Conservation (phyloP, 2,888 invertebrate genomes). For the Rotaria macrura region DNA sequence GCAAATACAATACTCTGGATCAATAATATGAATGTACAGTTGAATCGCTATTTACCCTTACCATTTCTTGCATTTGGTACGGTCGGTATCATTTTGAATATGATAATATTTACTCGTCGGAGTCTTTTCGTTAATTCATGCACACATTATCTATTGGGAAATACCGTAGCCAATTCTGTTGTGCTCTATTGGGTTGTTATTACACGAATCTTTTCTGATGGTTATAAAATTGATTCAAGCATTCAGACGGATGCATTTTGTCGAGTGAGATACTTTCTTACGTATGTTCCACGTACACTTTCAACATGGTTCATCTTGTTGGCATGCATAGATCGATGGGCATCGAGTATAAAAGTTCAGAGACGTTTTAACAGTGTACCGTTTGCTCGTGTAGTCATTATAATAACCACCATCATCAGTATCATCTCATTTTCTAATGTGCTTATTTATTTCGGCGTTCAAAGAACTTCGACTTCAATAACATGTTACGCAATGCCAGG, state of each 20-base stretch:
- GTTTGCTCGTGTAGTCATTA: background rate
- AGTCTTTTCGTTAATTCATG: background rate
- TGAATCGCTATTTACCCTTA: background rate
- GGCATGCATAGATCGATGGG: background rate
- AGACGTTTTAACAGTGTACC: background rate
- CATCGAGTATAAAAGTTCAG: background rate
- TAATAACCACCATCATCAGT: background rate
- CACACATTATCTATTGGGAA: background rate
- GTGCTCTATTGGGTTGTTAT: background rate
- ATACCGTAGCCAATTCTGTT: background rate
- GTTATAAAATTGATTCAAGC: background rate
- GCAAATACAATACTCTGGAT: background rate
- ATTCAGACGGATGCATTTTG: background rate
- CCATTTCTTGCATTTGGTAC: background rate
- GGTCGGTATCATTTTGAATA: background rate
- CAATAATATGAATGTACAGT: background rate
- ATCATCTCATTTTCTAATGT: background rate
- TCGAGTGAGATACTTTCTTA: background rate
- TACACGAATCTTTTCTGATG: background rate
- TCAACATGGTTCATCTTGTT: background rate
- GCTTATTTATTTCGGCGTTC: background rate
- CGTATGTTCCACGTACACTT: background rate
- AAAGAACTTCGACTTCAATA: background rate
- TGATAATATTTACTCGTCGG: background rate
- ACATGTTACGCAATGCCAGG: background rate